These are phyloP conservation scores for Lepidothrix coronata DNA, from an alignment of 2,113 vertebrate genomes.

Conservation along the genomic window DNA sequence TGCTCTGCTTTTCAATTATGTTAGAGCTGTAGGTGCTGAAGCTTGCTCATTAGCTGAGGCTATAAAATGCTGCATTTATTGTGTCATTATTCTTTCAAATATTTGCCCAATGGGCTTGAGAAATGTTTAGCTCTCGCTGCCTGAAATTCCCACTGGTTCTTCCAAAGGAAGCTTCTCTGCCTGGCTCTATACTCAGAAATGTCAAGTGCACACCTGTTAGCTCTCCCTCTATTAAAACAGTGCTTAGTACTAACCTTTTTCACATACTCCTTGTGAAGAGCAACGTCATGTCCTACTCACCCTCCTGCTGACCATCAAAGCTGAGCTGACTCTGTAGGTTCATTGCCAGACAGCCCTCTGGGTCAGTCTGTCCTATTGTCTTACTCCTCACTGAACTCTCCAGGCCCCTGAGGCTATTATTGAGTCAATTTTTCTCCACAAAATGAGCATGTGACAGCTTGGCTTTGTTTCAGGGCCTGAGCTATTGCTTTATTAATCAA, in stretches of 20 bases:
- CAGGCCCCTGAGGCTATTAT: neutral
- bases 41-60: neutral
- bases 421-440: neutral
- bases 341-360: neutral
- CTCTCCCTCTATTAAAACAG: neutral
- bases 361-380: neutral
- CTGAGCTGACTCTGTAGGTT: neutral
- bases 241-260: neutral
- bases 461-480: neutral
- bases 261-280: constrained; percentile 5
- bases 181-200: neutral
- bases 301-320: neutral
- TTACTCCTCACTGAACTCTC: neutral
- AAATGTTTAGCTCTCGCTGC: neutral
- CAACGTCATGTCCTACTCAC: neutral
- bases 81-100: constrained; percentile 34
- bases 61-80: constrained; percentile 50
- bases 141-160: neutral
- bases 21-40: constrained; percentile 18
- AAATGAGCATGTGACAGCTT: neutral
- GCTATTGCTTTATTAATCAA: neutral
- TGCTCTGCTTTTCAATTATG: constrained; percentile 18
- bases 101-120: constrained; percentile 23
- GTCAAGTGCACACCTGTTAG: neutral
- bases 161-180: neutral